Evolutionary conservation across 2,797 vertebrate species (phyloP).

Genomic region (Gobionotothen gibberifrons): DNA sequence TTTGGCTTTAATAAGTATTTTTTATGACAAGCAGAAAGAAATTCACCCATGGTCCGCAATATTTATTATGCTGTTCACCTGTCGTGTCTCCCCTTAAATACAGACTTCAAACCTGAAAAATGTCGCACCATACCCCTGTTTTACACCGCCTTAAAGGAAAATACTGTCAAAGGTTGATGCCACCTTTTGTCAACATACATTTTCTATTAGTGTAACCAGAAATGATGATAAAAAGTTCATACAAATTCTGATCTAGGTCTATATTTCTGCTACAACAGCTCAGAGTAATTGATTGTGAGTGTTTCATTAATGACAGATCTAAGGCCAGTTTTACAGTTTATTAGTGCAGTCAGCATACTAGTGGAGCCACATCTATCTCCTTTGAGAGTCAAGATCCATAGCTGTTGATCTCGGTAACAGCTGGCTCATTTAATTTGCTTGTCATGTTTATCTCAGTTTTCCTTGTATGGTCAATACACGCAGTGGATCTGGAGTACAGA

Average conservation of each 20-base stretch:
- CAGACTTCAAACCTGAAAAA: slow-evolving; percentile 7
- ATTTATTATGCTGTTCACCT: too few relatives aligned
- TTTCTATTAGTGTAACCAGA: not conserved
- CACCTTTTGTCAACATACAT: not conserved
- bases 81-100: not conserved
- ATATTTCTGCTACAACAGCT: not conserved
- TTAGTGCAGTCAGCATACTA: too few relatives aligned
- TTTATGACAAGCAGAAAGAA: too few relatives aligned
- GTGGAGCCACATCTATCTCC: not conserved
- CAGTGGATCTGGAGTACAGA: not conserved
- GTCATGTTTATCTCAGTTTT: slow-evolving; percentile 9
- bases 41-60: too few relatives aligned
- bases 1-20: too few relatives aligned
- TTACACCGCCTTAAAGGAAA: slow-evolving; percentile 46
- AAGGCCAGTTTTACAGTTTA: not conserved
- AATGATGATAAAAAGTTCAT: slow-evolving; percentile 1
- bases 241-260: slow-evolving; percentile 4
- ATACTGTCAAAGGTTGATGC: slow-evolving; percentile 49
- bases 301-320: not conserved
- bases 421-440: not conserved
- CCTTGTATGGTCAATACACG: slow-evolving; percentile 36
- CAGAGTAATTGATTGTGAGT: not conserved
- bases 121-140: slow-evolving; percentile 17
- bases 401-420: slow-evolving; percentile 7
- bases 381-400: slow-evolving; percentile 6